phyloP scores from a whole-genome alignment of 2,888 invertebrate species.

The Cantharis nigra region DNA sequence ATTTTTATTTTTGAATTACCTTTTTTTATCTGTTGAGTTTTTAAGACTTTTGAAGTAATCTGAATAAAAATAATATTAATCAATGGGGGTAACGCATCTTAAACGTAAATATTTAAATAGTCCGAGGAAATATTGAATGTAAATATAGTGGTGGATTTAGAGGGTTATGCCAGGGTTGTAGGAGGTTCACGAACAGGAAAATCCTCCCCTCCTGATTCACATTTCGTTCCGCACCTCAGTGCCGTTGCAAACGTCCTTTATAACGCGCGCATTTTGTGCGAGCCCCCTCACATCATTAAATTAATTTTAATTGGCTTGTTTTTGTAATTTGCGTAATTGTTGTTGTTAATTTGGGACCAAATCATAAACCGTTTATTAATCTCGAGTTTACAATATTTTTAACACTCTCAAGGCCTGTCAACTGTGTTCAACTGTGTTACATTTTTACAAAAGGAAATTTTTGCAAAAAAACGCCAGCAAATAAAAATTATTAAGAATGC shows the following conservation, averaged over 20 bases:
- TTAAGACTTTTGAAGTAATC: background rate
- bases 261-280: constrained; percentile 15
- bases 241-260: constrained; percentile 25
- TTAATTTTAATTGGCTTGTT: background rate
- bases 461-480: background rate
- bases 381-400: background rate
- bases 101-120: background rate
- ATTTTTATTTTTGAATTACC: no score
- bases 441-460: background rate
- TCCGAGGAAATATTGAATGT: constrained; percentile 17
- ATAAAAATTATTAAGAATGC: background rate
- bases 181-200: constrained; percentile 24
- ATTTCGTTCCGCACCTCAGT: constrained; percentile 30
- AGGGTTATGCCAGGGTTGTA: constrained; percentile 29
- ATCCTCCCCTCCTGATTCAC: constrained; percentile 22
- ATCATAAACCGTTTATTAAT: background rate
- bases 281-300: background rate
- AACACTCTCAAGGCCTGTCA: background rate
- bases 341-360: background rate
- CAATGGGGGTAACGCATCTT: background rate
- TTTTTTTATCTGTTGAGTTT: no score
- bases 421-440: background rate
- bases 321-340: background rate
- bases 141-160: constrained; percentile 20
- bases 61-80: background rate